Evolutionary conservation across 2,888 invertebrate genomes (phyloP).

Genomic region (Stramonita haemastoma): DNA sequence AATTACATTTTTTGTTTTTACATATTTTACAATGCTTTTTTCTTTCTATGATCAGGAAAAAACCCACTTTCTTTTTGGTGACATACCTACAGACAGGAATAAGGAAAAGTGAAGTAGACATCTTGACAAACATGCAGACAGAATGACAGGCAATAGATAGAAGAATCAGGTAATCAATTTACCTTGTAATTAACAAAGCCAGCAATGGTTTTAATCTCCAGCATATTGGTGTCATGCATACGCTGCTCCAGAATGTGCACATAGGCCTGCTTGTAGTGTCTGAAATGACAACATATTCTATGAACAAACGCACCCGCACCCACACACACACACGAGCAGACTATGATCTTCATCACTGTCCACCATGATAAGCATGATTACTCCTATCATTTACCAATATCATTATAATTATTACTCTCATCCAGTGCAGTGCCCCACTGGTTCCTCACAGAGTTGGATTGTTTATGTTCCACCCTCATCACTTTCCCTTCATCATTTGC

Average conservation of each 20-base stretch:
- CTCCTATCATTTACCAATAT: too few relatives aligned
- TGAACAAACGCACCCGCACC: background rate
- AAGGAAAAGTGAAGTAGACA: too few relatives aligned
- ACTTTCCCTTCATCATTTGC: too few relatives aligned
- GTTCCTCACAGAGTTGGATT: too few relatives aligned
- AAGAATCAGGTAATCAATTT: background rate
- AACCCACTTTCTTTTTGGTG: background rate
- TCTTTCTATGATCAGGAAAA: background rate
- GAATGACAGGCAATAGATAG: background rate
- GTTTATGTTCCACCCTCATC: too few relatives aligned
- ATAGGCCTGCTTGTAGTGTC: conserved; percentile 88
- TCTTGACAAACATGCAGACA: background rate
- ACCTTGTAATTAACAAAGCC: conserved; percentile 96
- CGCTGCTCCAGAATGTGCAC: conserved; percentile 92
- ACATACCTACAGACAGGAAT: background rate
- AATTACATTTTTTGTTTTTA: background rate
- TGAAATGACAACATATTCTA: conserved; percentile 56
- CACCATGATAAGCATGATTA: too few relatives aligned
- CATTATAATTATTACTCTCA: too few relatives aligned
- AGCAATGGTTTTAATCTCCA: conserved; percentile 96
- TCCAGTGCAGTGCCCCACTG: too few relatives aligned
- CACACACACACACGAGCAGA: background rate
- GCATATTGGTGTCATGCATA: conserved; percentile 91
- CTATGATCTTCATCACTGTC: too few relatives aligned
- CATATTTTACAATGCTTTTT: too few relatives aligned